These are phyloP conservation scores for Microcebus griseorufus DNA, from an alignment of 2,113 vertebrate genomes.

Conservation along the genomic window DNA sequence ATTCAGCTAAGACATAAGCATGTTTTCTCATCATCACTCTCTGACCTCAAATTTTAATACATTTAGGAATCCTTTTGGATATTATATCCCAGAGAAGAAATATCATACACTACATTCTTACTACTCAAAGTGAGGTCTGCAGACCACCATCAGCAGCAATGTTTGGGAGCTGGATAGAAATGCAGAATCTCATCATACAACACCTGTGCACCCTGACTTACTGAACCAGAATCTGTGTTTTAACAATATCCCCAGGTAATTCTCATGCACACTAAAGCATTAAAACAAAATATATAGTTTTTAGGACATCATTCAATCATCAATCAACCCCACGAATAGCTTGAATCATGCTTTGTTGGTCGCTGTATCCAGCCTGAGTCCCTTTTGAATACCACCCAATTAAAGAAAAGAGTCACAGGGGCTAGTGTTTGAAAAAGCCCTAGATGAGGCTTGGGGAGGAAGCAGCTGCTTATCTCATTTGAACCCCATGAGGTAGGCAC, in stretches of 20 bases:
- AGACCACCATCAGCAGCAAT: background rate
- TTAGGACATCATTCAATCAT: background rate
- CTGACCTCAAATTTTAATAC: background rate
- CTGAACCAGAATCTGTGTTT: background rate
- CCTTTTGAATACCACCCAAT: background rate
- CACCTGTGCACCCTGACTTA: background rate
- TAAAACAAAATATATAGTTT: background rate
- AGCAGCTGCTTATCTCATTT: background rate
- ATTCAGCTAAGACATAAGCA: background rate
- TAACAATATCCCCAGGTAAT: background rate
- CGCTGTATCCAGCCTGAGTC: background rate
- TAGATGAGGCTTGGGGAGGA: background rate
- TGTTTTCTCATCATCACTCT: background rate
- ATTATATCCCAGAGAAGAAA: background rate
- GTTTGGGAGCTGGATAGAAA: background rate
- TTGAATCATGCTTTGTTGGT: background rate
- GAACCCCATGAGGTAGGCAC: background rate
- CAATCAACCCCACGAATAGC: background rate
- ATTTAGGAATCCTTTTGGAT: background rate
- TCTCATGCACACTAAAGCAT: background rate
- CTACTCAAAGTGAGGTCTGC: background rate
- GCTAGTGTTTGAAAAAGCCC: background rate
- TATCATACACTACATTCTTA: background rate
- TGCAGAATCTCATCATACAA: background rate
- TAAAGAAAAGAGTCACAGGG: background rate